Evolutionary conservation across 2,113 vertebrate species (phyloP).

Genomic region (Thinocorus orbignyianus): DNA sequence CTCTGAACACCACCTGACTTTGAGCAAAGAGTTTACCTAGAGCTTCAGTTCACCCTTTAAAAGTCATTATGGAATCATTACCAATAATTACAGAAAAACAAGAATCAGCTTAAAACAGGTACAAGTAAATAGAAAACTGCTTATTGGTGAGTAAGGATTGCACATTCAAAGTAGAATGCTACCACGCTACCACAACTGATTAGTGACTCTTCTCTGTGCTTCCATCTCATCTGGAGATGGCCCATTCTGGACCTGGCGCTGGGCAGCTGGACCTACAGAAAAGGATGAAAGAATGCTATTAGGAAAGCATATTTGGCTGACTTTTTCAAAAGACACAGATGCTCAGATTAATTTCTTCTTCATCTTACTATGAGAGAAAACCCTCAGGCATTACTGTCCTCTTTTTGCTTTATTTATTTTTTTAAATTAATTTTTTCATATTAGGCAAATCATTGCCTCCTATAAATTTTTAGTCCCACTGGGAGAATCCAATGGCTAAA

Average conservation of each 20-base stretch:
- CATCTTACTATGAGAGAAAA: neutral
- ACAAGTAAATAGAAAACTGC: neutral
- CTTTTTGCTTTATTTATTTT: neutral
- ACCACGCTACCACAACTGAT: neutral
- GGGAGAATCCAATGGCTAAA: neutral
- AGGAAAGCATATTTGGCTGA: neutral
- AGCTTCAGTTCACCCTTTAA: neutral
- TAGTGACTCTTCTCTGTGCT: constrained; percentile 87
- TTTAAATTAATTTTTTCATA: neutral
- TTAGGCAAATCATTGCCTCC: neutral
- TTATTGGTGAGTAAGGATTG: neutral
- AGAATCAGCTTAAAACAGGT: neutral
- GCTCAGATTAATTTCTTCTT: neutral
- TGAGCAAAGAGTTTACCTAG: neutral
- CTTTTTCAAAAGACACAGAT: neutral
- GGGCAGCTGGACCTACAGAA: constrained; percentile 86
- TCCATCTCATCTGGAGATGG: constrained; percentile 93
- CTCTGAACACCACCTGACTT: neutral
- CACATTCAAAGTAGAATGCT: neutral
- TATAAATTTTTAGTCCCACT: neutral
- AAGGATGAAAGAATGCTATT: neutral
- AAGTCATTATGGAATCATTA: neutral
- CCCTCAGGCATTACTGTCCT: neutral
- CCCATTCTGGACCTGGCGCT: constrained; percentile 92
- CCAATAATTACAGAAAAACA: neutral